Conservation (phyloP, 2,888 invertebrate genomes). For the Nemotelus nigrinus region DNA sequence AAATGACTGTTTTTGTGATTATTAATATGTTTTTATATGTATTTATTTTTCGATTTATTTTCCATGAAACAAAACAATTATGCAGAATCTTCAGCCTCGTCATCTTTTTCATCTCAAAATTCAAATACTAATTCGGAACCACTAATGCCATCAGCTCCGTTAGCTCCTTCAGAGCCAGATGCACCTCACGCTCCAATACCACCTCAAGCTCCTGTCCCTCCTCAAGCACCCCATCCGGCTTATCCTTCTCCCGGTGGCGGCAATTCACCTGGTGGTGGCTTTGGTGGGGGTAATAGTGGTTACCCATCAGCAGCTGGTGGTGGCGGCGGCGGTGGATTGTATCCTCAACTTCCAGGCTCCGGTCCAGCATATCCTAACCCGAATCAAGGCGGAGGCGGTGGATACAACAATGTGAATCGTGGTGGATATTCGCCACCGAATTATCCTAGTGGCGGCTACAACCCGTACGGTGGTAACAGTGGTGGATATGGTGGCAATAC, state of each 20-base stretch:
- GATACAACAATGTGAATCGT: slow-evolving; percentile 56
- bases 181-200: neutral
- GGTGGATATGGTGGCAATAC: slow-evolving; percentile 43
- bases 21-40: slow-evolving; percentile 17
- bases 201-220: slow-evolving; percentile 4
- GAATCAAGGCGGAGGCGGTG: slow-evolving; percentile 56
- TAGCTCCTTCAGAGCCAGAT: neutral
- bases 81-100: slow-evolving; percentile 45
- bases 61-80: neutral
- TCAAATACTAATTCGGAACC: slow-evolving; percentile 16
- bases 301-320: slow-evolving; percentile 35
- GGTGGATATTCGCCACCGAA: slow-evolving; percentile 58
- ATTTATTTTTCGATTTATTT: slow-evolving; percentile 3
- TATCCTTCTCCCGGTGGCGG: slow-evolving; percentile 45
- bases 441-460: slow-evolving; percentile 52
- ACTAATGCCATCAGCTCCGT: slow-evolving; percentile 21
- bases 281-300: slow-evolving; percentile 52
- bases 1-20: neutral
- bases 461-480: slow-evolving; percentile 52
- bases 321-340: slow-evolving; percentile 48
- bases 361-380: slow-evolving; percentile 50
- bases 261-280: slow-evolving; percentile 55
- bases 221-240: slow-evolving; percentile 16
- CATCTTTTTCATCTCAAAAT: slow-evolving; percentile 38
- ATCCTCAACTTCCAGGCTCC: slow-evolving; percentile 49